phyloP scores from a whole-genome alignment of 1,140 invertebrate species.

The Drosophila tani region DNA sequence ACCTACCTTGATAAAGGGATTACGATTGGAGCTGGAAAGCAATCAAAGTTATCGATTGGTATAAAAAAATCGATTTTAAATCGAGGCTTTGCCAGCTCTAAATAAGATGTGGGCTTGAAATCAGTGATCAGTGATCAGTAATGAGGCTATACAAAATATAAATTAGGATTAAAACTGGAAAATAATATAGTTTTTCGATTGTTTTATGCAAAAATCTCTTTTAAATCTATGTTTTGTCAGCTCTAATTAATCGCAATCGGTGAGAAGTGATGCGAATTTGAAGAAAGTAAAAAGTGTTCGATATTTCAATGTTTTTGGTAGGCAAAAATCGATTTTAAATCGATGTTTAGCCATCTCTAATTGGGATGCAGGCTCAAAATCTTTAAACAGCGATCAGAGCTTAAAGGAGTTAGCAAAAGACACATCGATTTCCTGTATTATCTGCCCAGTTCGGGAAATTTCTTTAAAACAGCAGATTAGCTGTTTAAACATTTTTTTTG shows the following conservation, averaged over 20 bases:
- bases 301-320: too few species aligned
- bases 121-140: neutral
- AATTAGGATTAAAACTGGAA: neutral
- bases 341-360: neutral
- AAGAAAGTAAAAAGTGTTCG: too few species aligned
- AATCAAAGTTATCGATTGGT: too few species aligned
- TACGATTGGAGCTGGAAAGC: too few species aligned
- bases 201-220: neutral
- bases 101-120: neutral
- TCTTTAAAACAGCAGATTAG: neutral
- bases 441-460: neutral
- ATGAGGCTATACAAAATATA: too few species aligned
- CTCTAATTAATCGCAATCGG: neutral
- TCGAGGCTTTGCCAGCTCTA: neutral
- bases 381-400: neutral
- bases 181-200: neutral
- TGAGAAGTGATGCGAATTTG: too few species aligned
- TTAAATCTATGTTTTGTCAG: neutral
- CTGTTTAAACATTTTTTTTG: neutral
- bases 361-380: neutral
- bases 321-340: neutral
- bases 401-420: too few species aligned
- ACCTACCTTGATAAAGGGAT: neutral
- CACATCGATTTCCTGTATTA: too few species aligned
- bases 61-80: neutral